Base-by-base conservation (phyloP, 2,888 invertebrate genomes). In the Arctia plantaginis region DNA sequence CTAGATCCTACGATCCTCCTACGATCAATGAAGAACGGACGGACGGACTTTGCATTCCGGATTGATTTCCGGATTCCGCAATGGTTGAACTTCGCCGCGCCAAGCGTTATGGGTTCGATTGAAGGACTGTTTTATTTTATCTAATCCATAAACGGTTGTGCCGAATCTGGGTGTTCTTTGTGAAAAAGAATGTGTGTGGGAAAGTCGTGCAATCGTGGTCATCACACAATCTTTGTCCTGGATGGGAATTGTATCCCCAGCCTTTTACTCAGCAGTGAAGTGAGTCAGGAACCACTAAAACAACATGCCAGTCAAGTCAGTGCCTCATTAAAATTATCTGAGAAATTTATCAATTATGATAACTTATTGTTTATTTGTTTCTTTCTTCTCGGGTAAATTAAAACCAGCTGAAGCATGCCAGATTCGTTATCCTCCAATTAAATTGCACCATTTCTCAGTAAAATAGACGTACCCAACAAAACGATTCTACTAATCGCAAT, bases 401-500 rank as follows among this genome's bases (percentile, higher is more conserved):
- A 67, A 47, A 44, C 33, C 20, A 30, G 13, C 4, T 33, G 23
- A 12, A 33, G 30, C n/a, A 66, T 62, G 27, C 41, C n/a, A 51
- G 55, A 33, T 33, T 55, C 51, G 39, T 72, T 66, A 71, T 71
- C n/a, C n/a, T 18, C 66, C 66, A 69, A 73, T 69, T 69, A 73
- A 69, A 69, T 55, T n/a, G 41, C 27, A 66, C 51, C 51, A 69
- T 69, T 69, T 69, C 59, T 27, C 27, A 65, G 55, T 12, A 18
- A 41, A 55, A 73, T 6, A 66, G 69, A 69, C 55, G n/a, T 23
- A 69, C 69, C 55, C 67, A 67, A 27, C 74, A 83, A 65, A 80
- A 82, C 82, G 78, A 82, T 80, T 79, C 82, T 77, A 69, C 66
- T 80, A 87, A 86, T 85, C 82, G 80, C 84, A 88, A 89, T 87